Percentiles rank a stretch among this genome's conserved stretches.
Conservation (phyloP, 2,113 vertebrate species). For the Passer montanus region DNA sequence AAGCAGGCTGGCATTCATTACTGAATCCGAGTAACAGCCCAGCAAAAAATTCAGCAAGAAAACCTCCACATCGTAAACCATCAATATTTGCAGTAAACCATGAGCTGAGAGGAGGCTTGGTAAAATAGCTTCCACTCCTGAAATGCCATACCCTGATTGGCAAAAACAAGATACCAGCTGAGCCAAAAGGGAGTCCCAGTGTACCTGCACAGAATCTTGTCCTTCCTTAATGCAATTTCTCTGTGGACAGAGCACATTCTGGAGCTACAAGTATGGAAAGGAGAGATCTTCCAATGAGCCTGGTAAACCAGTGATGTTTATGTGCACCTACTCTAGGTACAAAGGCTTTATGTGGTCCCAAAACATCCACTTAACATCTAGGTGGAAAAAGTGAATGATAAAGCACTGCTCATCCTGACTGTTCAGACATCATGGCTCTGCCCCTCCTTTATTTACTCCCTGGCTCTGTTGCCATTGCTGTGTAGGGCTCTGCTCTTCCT, state of each 20-base stretch:
- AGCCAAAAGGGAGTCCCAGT: background rate
- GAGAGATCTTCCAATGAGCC: background rate
- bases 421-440: background rate
- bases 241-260: background rate
- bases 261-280: background rate
- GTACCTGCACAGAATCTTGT: background rate
- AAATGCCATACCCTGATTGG: background rate
- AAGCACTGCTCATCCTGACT: background rate
- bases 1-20: background rate
- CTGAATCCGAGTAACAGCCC: background rate
- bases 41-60: conserved; percentile 14
- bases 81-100: background rate
- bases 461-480: background rate
- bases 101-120: background rate
- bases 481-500: background rate
- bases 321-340: background rate
- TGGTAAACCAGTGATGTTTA: background rate
- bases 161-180: background rate
- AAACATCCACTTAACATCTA: background rate
- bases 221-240: background rate
- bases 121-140: background rate
- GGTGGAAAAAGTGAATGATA: background rate
- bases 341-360: background rate
- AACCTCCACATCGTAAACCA: background rate
- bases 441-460: background rate